Evolutionary conservation across 2,797 vertebrate species (phyloP).

Genomic region (Corythornis leucogaster): DNA sequence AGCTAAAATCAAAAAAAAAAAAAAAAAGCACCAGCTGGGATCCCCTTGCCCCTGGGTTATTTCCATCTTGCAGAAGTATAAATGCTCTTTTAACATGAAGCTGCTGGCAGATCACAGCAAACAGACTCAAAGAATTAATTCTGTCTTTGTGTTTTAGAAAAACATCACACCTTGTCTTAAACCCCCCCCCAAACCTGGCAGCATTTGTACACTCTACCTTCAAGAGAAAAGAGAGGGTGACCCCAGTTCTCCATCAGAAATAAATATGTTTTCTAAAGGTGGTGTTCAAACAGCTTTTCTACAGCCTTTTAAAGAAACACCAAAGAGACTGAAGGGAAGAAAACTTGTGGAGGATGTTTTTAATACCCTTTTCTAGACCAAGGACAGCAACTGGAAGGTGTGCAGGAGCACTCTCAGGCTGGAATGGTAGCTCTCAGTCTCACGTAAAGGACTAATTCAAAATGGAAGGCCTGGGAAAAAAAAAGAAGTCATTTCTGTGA

Average conservation of each 20-base stretch:
- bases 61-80: not conserved
- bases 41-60: not conserved
- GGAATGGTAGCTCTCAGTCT: not conserved
- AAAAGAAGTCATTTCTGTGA: not conserved
- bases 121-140: not conserved
- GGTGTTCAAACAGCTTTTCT: not conserved
- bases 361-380: not conserved
- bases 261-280: not conserved
- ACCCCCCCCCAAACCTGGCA: not conserved
- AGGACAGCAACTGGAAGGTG: not conserved
- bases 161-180: not conserved
- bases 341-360: not conserved
- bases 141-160: not conserved
- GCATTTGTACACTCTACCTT: not conserved
- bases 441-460: not conserved
- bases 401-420: not conserved
- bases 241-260: not conserved
- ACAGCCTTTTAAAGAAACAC: not conserved
- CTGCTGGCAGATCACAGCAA: not conserved
- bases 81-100: not conserved
- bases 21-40: not conserved
- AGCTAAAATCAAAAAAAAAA: not conserved
- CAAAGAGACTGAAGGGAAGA: not conserved
- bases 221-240: not conserved
- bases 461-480: conserved; percentile 32